Evolutionary conservation across 2,113 vertebrate species (phyloP), one percentile per base, ranked within the genome.

Genomic region (Eidolon helvum): DNA sequence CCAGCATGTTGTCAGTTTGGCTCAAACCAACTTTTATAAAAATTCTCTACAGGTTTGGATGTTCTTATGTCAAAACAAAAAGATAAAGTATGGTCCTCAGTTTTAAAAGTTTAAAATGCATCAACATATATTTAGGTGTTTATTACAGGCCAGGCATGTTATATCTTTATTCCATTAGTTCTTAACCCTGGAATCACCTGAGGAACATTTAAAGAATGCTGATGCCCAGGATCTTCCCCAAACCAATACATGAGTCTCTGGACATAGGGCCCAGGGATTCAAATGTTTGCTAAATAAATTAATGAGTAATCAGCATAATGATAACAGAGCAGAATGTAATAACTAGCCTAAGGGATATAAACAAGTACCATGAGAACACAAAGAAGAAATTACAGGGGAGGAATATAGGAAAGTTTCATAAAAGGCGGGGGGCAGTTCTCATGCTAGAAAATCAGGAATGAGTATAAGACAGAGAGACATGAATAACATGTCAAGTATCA

Each of bases 71-170:
- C 59, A 61, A 59, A 9, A 59, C 57, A 48, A 48, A 55, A 93
- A 96, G 45, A 93, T 40, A 90, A 79, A 53, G 15, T 22, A 75
- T 19, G 6, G 53, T 35, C 4, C 38, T 89, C 77, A n/a, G 22
- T 61, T 84, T 93, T 84, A 92, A 89, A 92, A 74, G 19, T 19
- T 78, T 69, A 85, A 85, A 85, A 78, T 71, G 68, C 43, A n/a
- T 86, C 45, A 80, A 72, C 15, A 93, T 48, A 57, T 85, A 63
- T 28, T 16, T 48, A 28, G 22, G 59, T 53, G 50, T 57, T 90
- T 57, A 48, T 38, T 65, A 74, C 12, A 57, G 59, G 59, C 40
- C 80, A 79, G 53, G 7, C 69, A 61, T 59, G 22, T 38, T 83
- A 26, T 48, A 48, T 11, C 30, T 87, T 91, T 48, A 92, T 48